Evolutionary conservation across 1,140 invertebrate species (phyloP).

Genomic region (Drosophila pandora): DNA sequence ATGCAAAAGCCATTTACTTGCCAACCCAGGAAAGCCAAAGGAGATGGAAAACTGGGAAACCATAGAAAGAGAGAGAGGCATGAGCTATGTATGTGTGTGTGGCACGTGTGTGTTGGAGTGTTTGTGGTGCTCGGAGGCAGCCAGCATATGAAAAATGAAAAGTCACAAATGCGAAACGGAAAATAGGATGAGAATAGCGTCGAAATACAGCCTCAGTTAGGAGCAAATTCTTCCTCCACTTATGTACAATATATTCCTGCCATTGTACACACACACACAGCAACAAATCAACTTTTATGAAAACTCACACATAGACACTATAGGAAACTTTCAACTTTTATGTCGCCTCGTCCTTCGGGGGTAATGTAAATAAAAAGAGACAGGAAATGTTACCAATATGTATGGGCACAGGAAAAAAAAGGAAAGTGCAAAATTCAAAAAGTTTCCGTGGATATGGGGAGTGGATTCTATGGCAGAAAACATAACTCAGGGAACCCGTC

Average conservation of each 20-base stretch:
- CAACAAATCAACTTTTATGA: constrained; percentile 12
- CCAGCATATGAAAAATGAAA: constrained; percentile 81
- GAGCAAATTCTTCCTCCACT: constrained; percentile 30
- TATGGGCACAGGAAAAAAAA: constrained; percentile 52
- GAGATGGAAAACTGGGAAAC: constrained; percentile 32
- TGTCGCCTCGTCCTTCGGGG: constrained; percentile 57
- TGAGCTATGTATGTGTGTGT: neutral
- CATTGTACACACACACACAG: constrained; percentile 38
- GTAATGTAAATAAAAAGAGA: constrained; percentile 80
- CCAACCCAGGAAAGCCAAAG: constrained; percentile 19
- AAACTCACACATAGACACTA: constrained; percentile 11
- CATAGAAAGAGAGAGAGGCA: constrained; percentile 29
- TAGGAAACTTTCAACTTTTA: constrained; percentile 62
- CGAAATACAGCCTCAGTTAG: constrained; percentile 36
- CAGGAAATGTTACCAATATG: constrained; percentile 71
- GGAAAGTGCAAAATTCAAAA: constrained; percentile 61
- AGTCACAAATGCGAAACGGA: constrained; percentile 67
- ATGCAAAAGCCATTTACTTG: constrained; percentile 80
- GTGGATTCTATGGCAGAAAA: constrained; percentile 22
- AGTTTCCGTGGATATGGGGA: constrained; percentile 10
- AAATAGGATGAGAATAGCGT: constrained; percentile 32
- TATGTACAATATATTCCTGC: constrained; percentile 43
- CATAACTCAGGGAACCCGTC: constrained; percentile 51
- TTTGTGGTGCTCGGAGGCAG: constrained; percentile 34
- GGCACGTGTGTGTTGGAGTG: constrained; percentile 10